Evolutionary conservation across 2,797 vertebrate species (phyloP).

Genomic region (Merluccius polli): DNA sequence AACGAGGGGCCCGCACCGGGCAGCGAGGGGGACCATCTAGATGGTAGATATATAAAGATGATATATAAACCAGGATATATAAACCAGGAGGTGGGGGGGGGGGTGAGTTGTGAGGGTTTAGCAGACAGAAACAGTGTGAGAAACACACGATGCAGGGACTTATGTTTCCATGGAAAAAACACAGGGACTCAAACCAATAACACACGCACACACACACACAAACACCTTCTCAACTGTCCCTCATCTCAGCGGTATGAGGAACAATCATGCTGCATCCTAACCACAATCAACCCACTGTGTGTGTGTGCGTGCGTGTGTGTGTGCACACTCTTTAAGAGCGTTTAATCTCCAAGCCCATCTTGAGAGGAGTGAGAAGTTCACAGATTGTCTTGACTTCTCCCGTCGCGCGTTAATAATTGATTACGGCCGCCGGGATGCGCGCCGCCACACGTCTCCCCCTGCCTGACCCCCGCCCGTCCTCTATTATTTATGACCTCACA

Average conservation of each 20-base stretch:
- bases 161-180: not conserved
- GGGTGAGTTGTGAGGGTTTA: too few species aligned
- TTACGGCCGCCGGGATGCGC: slow-evolving; percentile 60
- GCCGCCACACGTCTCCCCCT: slow-evolving; percentile 50
- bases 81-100: slow-evolving; percentile 17
- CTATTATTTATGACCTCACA: slow-evolving; percentile 84
- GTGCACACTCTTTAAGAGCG: slow-evolving; percentile 40
- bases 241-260: too few species aligned
- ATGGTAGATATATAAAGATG: slow-evolving; percentile 42
- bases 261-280: slow-evolving; percentile 42
- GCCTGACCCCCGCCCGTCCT: slow-evolving; percentile 71
- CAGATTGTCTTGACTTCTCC: slow-evolving; percentile 66
- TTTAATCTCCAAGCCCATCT: slow-evolving; percentile 69
- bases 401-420: slow-evolving; percentile 79
- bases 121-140: not conserved
- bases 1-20: slow-evolving; percentile 53
- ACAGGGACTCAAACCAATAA: not conserved
- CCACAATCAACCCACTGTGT: slow-evolving; percentile 69
- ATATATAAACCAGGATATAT: too few species aligned
- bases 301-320: slow-evolving; percentile 38
- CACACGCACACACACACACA: not conserved
- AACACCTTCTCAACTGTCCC: too few species aligned
- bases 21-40: slow-evolving; percentile 66
- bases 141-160: not conserved
- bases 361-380: slow-evolving; percentile 62